A percentile compares a stretch with the other conserved stretches of the same genome.
phyloP scores from a whole-genome alignment of 1,140 invertebrate species.

The Anoplolepis gracilipes region DNA sequence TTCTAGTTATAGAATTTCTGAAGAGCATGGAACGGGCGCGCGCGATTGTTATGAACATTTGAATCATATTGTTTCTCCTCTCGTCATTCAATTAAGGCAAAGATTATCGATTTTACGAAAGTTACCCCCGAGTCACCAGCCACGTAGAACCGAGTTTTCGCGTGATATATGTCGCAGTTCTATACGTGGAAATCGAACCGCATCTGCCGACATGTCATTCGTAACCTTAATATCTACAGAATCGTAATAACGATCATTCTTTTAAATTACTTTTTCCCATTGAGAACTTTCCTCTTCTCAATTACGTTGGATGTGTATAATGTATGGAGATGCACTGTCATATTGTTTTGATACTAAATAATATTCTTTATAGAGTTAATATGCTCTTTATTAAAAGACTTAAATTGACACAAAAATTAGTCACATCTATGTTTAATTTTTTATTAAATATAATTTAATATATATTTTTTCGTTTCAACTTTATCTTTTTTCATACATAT shows the following conservation, averaged over 20 bases:
- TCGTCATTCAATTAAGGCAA: constrained; percentile 64
- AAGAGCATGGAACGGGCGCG: constrained; percentile 18
- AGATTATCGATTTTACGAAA: constrained; percentile 63
- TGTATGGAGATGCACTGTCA: constrained; percentile 18
- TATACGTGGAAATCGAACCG: constrained; percentile 58
- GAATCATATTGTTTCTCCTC: constrained; percentile 56
- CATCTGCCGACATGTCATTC: constrained; percentile 58
- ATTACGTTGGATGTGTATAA: constrained; percentile 17
- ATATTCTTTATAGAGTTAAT: not conserved
- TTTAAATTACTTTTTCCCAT: constrained; percentile 22
- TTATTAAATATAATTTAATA: not conserved
- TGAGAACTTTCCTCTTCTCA: constrained; percentile 28
- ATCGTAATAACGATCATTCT: constrained; percentile 56
- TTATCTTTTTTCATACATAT: not conserved
- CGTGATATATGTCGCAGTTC: constrained; percentile 43
- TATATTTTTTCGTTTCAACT: not conserved
- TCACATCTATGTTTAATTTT: not conserved
- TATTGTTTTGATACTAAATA: constrained; percentile 5
- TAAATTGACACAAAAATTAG: not conserved
- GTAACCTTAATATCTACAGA: constrained; percentile 65
- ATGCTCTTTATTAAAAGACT: not conserved
- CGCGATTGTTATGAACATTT: not conserved
- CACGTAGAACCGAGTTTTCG: constrained; percentile 44
- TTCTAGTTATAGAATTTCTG: constrained; percentile 11
- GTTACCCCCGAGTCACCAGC: constrained; percentile 48